phyloP scores from a whole-genome alignment of 2,113 vertebrate species.

The Larimichthys crocea region DNA sequence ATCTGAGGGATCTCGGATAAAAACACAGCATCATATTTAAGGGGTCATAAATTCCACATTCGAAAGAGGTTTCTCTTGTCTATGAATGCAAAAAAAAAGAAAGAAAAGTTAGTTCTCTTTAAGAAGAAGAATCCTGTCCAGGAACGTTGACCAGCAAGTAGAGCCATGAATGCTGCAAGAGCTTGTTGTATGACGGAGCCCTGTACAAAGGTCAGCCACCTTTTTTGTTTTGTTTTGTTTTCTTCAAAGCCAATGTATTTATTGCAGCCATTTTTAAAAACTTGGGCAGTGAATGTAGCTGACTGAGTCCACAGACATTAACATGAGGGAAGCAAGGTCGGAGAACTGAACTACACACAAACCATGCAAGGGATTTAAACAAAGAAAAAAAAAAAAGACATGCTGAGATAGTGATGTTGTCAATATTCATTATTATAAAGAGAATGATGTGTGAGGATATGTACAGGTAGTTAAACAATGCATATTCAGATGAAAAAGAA shows the following conservation, averaged over 20 bases:
- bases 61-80: slow-evolving; percentile 50
- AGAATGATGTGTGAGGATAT: slow-evolving; percentile 21
- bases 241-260: slow-evolving; percentile 78
- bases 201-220: slow-evolving; percentile 57
- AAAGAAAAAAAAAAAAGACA: slow-evolving; percentile 53
- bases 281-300: slow-evolving; percentile 83
- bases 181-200: slow-evolving; percentile 58
- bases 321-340: slow-evolving; percentile 77
- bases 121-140: slow-evolving; percentile 42
- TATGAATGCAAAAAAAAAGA: background rate
- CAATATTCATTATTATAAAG: slow-evolving; percentile 42
- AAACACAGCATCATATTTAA: slow-evolving; percentile 61
- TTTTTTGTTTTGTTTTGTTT: background rate
- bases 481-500: slow-evolving; percentile 21
- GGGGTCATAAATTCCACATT: slow-evolving; percentile 56
- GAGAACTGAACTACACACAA: slow-evolving; percentile 76
- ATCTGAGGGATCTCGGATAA: slow-evolving; percentile 76
- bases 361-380: slow-evolving; percentile 67
- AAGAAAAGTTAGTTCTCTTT: slow-evolving; percentile 43
- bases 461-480: slow-evolving; percentile 50
- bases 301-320: slow-evolving; percentile 67
- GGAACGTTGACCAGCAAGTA: slow-evolving; percentile 49
- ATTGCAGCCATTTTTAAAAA: slow-evolving; percentile 71
- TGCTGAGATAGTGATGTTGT: slow-evolving; percentile 58
- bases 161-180: slow-evolving; percentile 69